Evolutionary conservation across 2,888 invertebrate species (phyloP).

Genomic region (Diaperis boleti): DNA sequence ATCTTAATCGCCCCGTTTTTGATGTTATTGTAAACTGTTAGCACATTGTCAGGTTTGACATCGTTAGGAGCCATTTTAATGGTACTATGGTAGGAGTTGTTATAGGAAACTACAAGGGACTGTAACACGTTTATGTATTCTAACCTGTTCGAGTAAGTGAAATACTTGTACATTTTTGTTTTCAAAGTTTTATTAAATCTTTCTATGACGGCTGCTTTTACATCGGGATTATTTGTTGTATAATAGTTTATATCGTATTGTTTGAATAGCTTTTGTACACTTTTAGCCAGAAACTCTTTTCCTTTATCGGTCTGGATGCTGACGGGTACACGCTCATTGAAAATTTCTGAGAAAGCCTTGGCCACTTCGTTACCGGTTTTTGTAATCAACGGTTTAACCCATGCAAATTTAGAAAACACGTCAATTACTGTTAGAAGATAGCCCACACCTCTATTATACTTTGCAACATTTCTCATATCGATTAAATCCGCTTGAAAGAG

Average conservation of each 20-base stretch:
- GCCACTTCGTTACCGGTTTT: conserved; percentile 52
- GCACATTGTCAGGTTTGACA: conserved; percentile 25
- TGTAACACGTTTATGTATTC: conserved; percentile 52
- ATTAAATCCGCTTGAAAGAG: no score
- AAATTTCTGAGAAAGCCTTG: conserved; percentile 39
- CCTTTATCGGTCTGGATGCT: conserved; percentile 32
- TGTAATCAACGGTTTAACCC: conserved; percentile 52
- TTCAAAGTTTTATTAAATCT: no score
- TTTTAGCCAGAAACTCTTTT: conserved; percentile 30
- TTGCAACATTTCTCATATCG: no score
- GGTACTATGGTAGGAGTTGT: conserved; percentile 46
- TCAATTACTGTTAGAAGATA: conserved; percentile 54
- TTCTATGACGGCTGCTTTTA: no score
- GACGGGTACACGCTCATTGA: conserved; percentile 18
- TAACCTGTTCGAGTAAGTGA: conserved; percentile 44
- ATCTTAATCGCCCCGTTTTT: background rate
- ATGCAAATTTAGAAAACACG: conserved; percentile 58
- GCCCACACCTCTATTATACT: no score
- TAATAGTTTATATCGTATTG: no score
- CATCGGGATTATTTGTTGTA: no score
- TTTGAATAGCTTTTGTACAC: no score
- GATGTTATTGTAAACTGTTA: conserved; percentile 34
- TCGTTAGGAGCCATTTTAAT: conserved; percentile 46
- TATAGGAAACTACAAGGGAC: conserved; percentile 49
- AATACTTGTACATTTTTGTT: conserved; percentile 45